Base-by-base conservation (phyloP, 2,888 invertebrate species). In the Palloptera scutellata region DNA sequence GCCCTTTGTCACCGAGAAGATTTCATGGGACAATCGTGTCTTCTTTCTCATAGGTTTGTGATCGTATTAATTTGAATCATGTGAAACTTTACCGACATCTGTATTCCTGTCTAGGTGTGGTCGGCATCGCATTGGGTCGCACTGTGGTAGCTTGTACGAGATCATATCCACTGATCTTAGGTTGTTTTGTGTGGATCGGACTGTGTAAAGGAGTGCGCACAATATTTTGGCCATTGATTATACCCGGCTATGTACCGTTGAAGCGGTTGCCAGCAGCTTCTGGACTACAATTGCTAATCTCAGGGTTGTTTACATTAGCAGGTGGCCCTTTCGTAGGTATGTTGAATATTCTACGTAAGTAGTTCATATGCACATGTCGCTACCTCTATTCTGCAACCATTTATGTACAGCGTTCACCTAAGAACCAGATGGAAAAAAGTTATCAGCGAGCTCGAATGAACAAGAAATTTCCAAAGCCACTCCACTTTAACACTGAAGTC, bases 141-240 rank as follows among this genome's bases (percentile, higher is more conserved):
- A 78, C 77, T 1, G 75, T 79, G 64, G 83, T 92, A 66, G 89
- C 91, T 1, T 87, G 89, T 75, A 87, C 88, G 42, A 88, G 88
- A 71, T 86, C 87, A 12, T 90, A 88, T 77, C 76, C 79, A 12
- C 83, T 89, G 1, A 86, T 89, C 0, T 78, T 92, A 30, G 72
- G 86, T 15, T 88, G 90, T 13, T 89, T 90, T 42, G 87, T 89
- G 0, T 87, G 91, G 72, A 89, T 92, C 70, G 92, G 92, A 0
- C 87, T 89, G 67, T 91, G 91, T 19, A 92, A 92, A 83, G 92
- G 90, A 0, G 81, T 92, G 1, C 86, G 91, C 65, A 92, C 92
- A 5, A 90, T 92, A 8, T 92, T 92, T 76, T 91, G 92, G 89
- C 90, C 91, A 0, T 82, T 92, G 5, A 91, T 91, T 12, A 91